A percentile compares a stretch with the other conserved stretches of the same genome.
Evolutionary conservation across 2,888 invertebrate genomes (phyloP).

Genomic region (Watsonalla binaria): DNA sequence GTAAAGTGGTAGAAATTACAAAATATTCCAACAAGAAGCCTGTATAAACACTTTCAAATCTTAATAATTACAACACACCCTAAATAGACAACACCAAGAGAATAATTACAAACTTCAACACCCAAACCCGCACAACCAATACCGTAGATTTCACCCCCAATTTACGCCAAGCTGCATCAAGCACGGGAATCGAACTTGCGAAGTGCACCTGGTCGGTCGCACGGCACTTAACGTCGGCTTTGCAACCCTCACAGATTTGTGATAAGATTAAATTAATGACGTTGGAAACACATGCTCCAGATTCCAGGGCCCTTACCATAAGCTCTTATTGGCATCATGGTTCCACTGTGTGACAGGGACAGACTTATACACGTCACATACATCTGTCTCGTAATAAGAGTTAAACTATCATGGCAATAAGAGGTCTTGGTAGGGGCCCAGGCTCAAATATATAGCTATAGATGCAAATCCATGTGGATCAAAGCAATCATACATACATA

Average conservation of each 20-base stretch:
- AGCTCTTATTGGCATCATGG: no score
- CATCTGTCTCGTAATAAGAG: no score
- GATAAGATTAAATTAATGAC: background rate
- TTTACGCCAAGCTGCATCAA: conserved; percentile 25
- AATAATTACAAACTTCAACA: background rate
- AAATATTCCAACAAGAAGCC: no score
- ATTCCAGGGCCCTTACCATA: background rate
- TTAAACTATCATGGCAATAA: no score
- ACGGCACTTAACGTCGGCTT: conserved; percentile 36
- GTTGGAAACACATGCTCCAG: background rate
- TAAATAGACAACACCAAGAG: background rate
- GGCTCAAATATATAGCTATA: background rate
- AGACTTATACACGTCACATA: no score
- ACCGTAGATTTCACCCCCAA: conserved; percentile 41
- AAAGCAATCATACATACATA: no score
- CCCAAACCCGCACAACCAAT: conserved; percentile 17
- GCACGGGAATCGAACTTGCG: conserved; percentile 15
- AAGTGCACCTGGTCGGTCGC: conserved; percentile 32
- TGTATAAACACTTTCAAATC: no score
- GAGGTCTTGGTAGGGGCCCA: no score
- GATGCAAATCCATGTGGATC: no score
- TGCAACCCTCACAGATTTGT: conserved; percentile 12
- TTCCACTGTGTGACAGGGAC: no score
- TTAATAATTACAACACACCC: background rate
- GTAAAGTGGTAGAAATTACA: no score